Evolutionary conservation across 2,888 invertebrate species (phyloP).

Genomic region (Xestia ashworthii): DNA sequence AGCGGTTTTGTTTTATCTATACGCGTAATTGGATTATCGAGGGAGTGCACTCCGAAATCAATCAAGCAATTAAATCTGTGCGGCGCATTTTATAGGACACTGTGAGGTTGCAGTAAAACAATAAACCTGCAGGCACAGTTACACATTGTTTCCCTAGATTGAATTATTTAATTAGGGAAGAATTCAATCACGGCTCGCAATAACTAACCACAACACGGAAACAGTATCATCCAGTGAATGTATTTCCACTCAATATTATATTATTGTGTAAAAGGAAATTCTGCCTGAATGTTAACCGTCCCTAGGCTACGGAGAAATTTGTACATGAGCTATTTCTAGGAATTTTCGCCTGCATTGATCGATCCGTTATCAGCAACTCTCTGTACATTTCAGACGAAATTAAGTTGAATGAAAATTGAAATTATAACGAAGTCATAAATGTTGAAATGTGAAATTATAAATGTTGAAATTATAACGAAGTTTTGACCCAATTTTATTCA

Average conservation of each 20-base stretch:
- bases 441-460: too few relatives aligned
- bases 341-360: constrained; percentile 16
- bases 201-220: background rate
- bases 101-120: background rate
- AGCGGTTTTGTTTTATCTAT: too few relatives aligned
- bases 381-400: background rate
- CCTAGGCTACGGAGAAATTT: background rate
- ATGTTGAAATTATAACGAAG: too few relatives aligned
- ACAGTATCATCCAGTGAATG: background rate
- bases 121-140: background rate
- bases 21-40: background rate
- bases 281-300: background rate
- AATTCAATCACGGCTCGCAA: background rate
- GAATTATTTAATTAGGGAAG: background rate
- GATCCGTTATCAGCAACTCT: background rate
- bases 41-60: background rate
- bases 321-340: constrained; percentile 29
- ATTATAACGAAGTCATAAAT: too few relatives aligned
- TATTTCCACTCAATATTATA: background rate
- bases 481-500: background rate
- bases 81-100: background rate
- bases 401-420: too few relatives aligned
- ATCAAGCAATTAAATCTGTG: background rate
- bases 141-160: background rate
- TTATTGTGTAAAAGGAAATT: constrained; percentile 13